These are phyloP conservation scores for Smutsia temminckii DNA, from an alignment of 2,797 vertebrate genomes.

Conservation along the genomic window DNA sequence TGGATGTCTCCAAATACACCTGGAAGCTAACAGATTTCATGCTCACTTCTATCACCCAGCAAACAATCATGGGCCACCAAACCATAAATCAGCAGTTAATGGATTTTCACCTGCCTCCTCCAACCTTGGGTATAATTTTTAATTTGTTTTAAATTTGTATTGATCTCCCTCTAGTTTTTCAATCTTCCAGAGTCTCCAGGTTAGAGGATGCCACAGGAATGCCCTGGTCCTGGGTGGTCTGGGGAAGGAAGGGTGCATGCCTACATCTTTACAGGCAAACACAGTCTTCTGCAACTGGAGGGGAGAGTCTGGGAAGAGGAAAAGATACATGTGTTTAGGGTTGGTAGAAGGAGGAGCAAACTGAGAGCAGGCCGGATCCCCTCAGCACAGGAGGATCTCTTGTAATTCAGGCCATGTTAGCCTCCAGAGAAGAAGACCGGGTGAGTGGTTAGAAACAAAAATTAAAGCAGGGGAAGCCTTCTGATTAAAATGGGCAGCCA, in stretches of 20 bases:
- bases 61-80: conserved; percentile 80
- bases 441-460: conserved; percentile 51
- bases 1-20: conserved; percentile 2
- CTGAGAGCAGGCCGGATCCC: background rate
- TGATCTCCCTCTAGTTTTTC: conserved; percentile 86
- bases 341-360: too few species aligned
- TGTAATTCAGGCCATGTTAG: background rate
- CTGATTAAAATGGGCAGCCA: conserved; percentile 68
- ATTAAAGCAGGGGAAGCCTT: background rate
- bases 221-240: background rate
- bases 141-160: conserved; percentile 96
- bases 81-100: conserved; percentile 80
- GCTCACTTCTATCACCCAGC: conserved; percentile 71
- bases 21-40: conserved; percentile 58
- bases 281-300: conserved; percentile 79
- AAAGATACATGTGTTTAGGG: background rate
- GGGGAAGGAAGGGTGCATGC: background rate
- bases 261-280: conserved; percentile 69
- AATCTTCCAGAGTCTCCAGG: conserved; percentile 88
- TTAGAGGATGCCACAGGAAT: conserved; percentile 85
- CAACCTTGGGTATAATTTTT: conserved; percentile 79
- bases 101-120: conserved; percentile 82
- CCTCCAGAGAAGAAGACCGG: conserved; percentile 2
- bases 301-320: conserved; percentile 85
- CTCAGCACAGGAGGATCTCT: background rate